These are phyloP conservation scores for Oscheius sp. DNA, from an alignment of 2,888 invertebrate genomes.

Conservation along the genomic window DNA sequence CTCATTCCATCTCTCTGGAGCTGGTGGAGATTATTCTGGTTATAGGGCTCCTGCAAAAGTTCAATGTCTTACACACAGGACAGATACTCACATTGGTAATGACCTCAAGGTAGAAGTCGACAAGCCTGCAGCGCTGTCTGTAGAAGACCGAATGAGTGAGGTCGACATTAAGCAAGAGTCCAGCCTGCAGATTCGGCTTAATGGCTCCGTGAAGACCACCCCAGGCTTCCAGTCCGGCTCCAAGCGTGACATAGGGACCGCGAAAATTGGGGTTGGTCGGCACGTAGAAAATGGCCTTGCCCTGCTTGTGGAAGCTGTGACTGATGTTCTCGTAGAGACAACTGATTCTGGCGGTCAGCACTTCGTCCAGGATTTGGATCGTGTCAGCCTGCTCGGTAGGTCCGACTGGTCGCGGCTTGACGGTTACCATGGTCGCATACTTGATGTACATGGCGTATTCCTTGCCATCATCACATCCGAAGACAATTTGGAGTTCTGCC, in stretches of 20 bases:
- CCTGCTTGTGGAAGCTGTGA: constrained; percentile 10
- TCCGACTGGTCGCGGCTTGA: not conserved
- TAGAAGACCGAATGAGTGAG: constrained; percentile 25
- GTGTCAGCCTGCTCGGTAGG: constrained; percentile 5
- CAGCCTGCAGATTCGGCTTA: constrained; percentile 28
- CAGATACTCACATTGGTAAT: not conserved
- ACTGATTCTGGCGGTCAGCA: constrained; percentile 7
- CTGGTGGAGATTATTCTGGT: not conserved
- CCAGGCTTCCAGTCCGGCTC: constrained; percentile 24
- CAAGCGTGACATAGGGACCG: not conserved
- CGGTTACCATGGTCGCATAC: not conserved
- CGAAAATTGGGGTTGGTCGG: not conserved
- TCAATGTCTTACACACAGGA: no score
- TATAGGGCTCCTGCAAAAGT: not conserved
- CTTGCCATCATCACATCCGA: not conserved
- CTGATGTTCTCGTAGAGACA: constrained; percentile 8
- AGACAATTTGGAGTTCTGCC: not conserved
- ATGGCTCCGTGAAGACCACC: constrained; percentile 37
- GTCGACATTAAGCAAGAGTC: constrained; percentile 31
- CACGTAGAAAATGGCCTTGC: constrained; percentile 17
- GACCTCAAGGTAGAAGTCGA: constrained; percentile 18
- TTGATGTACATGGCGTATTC: not conserved
- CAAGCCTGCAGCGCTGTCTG: not conserved
- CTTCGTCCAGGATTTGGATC: constrained; percentile 15
- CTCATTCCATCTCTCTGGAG: constrained; percentile 2